A percentile compares a stretch with the other conserved stretches of the same genome.
These are phyloP conservation scores for Heliconius hortense DNA, from an alignment of 2,888 invertebrate genomes.

Conservation along the genomic window DNA sequence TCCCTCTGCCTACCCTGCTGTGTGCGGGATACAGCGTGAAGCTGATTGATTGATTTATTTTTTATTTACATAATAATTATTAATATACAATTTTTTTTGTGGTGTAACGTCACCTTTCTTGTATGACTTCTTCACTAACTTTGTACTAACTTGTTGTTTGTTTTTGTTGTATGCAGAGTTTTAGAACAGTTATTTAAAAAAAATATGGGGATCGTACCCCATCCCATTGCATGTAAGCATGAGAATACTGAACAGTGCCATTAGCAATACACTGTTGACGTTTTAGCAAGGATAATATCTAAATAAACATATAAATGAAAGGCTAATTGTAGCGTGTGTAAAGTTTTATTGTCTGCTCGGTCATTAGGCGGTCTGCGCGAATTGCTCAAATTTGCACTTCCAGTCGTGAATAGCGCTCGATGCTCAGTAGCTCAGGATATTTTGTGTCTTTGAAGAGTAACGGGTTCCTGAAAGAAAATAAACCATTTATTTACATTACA, in stretches of 20 bases:
- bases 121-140: not conserved
- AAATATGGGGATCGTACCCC: conserved; percentile 1
- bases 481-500: not conserved
- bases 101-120: not conserved
- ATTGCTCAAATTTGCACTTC: conserved; percentile 40
- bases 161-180: not conserved
- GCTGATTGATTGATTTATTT: no score
- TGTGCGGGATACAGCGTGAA: no score
- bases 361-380: conserved; percentile 39
- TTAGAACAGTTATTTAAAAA: not conserved
- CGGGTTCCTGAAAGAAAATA: conserved; percentile 8
- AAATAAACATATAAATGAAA: conserved; percentile 39
- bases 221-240: no score
- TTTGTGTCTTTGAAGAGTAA: not conserved
- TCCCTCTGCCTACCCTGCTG: no score
- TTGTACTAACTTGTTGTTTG: no score
- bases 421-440: conserved; percentile 20
- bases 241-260: not conserved
- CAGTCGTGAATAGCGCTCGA: conserved; percentile 18
- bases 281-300: conserved; percentile 23
- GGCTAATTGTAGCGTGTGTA: conserved; percentile 38
- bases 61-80: no score
- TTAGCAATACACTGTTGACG: conserved; percentile 27
- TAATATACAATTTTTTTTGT: not conserved
- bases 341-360: conserved; percentile 43